phyloP scores from a whole-genome alignment of 2,888 invertebrate species.

The Lasioglossum calceatum region DNA sequence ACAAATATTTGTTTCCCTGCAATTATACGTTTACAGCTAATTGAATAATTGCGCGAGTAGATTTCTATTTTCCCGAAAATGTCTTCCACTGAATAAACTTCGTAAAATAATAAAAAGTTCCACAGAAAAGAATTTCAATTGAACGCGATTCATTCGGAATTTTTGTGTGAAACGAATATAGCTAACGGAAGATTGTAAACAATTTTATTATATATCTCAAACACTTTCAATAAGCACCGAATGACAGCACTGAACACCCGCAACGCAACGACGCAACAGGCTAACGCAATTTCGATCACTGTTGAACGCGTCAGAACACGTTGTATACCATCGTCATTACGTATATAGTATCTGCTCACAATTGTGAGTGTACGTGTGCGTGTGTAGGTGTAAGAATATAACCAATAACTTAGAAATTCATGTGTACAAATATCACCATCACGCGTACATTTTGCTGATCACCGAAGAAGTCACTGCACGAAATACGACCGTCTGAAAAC shows the following conservation, averaged over 20 bases:
- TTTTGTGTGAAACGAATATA: not conserved
- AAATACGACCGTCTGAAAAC: slow-evolving; percentile 71
- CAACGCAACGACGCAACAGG: slow-evolving; percentile 50
- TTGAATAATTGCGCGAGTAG: not conserved
- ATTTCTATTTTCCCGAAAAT: not conserved
- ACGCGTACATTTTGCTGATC: slow-evolving; percentile 72
- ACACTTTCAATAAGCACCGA: not conserved
- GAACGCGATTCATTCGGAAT: not conserved
- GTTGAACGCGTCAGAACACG: not conserved
- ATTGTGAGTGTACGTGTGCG: not conserved
- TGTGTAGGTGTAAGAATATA: not conserved
- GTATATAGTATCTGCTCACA: not conserved
- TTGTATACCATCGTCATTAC: not conserved
- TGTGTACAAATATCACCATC: slow-evolving; percentile 59
- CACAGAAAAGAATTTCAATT: not conserved
- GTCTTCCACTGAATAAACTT: not conserved
- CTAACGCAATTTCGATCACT: slow-evolving; percentile 30
- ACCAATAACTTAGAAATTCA: not conserved
- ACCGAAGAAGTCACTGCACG: slow-evolving; percentile 70
- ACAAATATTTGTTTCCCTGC: not conserved
- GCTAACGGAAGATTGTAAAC: not conserved
- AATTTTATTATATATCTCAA: not conserved
- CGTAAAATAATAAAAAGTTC: too few relatives aligned
- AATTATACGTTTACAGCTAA: not conserved
- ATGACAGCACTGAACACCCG: slow-evolving; percentile 30